Conservation (phyloP, 1,140 invertebrate species). For the Drosophila pandora region DNA sequence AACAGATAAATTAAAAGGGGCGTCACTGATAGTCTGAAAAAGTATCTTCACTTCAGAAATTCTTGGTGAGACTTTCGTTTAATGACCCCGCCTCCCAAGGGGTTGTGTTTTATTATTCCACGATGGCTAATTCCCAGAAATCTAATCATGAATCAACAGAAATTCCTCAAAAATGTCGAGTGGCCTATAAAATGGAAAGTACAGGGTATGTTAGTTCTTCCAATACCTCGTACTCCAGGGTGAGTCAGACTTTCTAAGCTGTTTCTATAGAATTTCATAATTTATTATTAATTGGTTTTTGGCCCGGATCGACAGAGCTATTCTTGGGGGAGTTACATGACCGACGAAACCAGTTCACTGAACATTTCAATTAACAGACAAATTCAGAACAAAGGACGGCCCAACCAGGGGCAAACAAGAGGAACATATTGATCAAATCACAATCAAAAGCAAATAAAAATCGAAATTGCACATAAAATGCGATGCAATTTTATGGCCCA, state of each 20-base stretch:
- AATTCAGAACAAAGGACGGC: conserved; percentile 33
- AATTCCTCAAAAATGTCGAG: not conserved
- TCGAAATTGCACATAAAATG: conserved; percentile 78
- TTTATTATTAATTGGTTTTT: conserved; percentile 76
- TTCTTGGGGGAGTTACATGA: conserved; percentile 62
- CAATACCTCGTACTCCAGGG: not conserved
- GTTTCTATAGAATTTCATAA: conserved; percentile 73
- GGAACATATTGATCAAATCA: conserved; percentile 77
- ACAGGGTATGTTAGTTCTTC: not conserved
- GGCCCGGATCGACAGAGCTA: conserved; percentile 15
- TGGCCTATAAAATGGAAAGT: not conserved
- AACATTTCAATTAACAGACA: conserved; percentile 71
- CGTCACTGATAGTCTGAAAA: conserved; percentile 13
- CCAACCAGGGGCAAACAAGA: conserved; percentile 12
- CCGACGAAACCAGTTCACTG: conserved; percentile 43
- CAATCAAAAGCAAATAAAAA: conserved; percentile 80
- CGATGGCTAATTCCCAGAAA: conserved; percentile 36
- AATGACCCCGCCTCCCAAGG: conserved; percentile 17
- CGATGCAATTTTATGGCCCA: conserved; percentile 71
- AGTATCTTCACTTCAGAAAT: conserved; percentile 10
- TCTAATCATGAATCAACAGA: conserved; percentile 44
- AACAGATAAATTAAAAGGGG: conserved; percentile 23
- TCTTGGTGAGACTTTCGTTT: conserved; percentile 11
- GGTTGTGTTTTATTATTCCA: not conserved
- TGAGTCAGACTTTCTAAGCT: conserved; percentile 11